Evolutionary conservation across 2,113 vertebrate genomes (phyloP), one percentile per base, ranked within the genome.

Genomic region (Ammodytes marinus): DNA sequence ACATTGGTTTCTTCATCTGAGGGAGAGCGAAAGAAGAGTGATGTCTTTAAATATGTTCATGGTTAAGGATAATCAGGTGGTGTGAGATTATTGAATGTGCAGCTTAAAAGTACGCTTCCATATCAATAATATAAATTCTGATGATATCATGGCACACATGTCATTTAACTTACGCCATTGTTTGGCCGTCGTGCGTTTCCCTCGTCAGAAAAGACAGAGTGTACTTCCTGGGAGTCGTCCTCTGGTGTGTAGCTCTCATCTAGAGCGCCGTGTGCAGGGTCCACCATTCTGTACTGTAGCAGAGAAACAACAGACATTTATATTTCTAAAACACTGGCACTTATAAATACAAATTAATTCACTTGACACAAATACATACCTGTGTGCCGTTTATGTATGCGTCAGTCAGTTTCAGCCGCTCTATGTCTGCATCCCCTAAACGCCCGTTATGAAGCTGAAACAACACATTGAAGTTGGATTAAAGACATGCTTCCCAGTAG

Each of bases 401-500:
- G 95, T 98, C 97, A 70, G 94, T 94, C 3, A 97, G 95, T 74
- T 97, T 98, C 92, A 98, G 95, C 76, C 97, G 95, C 61, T 98
- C 97, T 94, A 97, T 95, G 93, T 98, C 97, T 93, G 96, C 97
- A 98, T 98, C 96, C 82, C 97, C 93, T 91, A 98, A 95, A 87
- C 96, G 95, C 81, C 97, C 96, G 95, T 98, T 99, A 97, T 99
- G 95, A 89, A 91, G 10, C 46, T 74, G 4, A 58, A 59, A 47
- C 37, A 74, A 19, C 49, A 81, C 10, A 71, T 5, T 15, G 2
- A 58, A 65, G 53, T 73, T 53, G 54, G 43, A 47, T n/a, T 17
- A 3, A 59, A 35, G 47, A 43, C 75, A 50, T 19, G 19, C 55
- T 52, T 64, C 46, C 52, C 9, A 77, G 74, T 12, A 58, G 61